Conservation (phyloP, 1,140 invertebrate species). For the Cherax destructor region DNA sequence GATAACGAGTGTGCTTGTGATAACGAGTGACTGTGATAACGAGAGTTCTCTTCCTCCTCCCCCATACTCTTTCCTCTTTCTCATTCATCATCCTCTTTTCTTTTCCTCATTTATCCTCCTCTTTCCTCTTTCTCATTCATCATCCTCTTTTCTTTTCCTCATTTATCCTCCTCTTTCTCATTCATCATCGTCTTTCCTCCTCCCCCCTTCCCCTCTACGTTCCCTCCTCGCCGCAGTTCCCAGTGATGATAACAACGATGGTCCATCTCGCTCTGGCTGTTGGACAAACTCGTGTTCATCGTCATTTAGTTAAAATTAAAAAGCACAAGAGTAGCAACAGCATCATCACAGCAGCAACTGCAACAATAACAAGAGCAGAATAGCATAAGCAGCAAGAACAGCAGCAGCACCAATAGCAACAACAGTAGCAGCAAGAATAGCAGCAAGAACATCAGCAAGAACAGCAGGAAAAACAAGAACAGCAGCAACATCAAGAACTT, state of each 20-base stretch:
- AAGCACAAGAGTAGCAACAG: too few relatives aligned
- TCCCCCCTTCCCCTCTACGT: neutral
- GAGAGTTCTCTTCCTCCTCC: neutral
- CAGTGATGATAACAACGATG: neutral
- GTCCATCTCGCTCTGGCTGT: neutral
- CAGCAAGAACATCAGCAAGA: too few relatives aligned
- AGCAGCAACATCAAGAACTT: too few relatives aligned
- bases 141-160: neutral
- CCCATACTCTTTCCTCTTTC: neutral
- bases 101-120: neutral
- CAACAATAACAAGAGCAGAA: neutral
- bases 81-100: neutral
- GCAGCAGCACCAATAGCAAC: too few relatives aligned
- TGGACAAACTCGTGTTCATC: slow-evolving; percentile 57
- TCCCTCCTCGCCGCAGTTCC: neutral
- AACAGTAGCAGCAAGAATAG: too few relatives aligned
- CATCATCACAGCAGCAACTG: neutral
- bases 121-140: neutral
- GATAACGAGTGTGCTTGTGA: too few relatives aligned
- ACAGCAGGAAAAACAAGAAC: too few relatives aligned
- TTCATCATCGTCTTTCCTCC: neutral
- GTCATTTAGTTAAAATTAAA: slow-evolving; percentile 32
- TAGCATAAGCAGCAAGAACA: too few relatives aligned
- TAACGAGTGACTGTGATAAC: too few relatives aligned
- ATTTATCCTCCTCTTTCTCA: neutral